phyloP scores from a whole-genome alignment of 2,113 vertebrate species.

The Gavialis gangeticus region DNA sequence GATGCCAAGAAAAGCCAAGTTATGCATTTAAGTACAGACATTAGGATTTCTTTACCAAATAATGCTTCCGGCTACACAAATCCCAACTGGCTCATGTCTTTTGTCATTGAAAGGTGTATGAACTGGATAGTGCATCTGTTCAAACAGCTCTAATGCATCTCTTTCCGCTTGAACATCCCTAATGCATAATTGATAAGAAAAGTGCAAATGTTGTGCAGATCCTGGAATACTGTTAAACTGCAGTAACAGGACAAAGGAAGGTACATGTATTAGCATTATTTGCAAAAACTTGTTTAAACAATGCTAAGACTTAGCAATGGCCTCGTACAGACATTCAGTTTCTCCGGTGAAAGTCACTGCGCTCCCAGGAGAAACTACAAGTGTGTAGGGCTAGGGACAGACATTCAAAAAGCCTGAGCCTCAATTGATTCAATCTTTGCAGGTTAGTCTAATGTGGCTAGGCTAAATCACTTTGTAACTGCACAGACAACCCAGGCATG shows the following conservation, averaged over 20 bases:
- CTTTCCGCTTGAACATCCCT: not conserved
- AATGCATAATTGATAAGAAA: not conserved
- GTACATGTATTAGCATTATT: constrained; percentile 19
- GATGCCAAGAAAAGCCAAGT: not conserved
- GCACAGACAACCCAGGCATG: too few relatives aligned
- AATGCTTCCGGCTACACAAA: not conserved
- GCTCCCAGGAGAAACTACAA: too few relatives aligned
- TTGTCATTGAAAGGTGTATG: constrained; percentile 28
- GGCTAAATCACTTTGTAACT: too few relatives aligned
- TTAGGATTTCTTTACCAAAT: not conserved
- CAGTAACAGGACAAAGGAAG: constrained; percentile 63
- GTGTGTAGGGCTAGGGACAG: too few relatives aligned
- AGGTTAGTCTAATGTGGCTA: too few relatives aligned
- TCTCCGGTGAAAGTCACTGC: too few relatives aligned
- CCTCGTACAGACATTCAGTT: too few relatives aligned
- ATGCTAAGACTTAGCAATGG: not conserved
- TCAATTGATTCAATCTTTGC: too few relatives aligned
- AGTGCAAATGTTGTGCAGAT: constrained; percentile 51
- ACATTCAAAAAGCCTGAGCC: too few relatives aligned
- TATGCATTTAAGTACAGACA: accelerated
- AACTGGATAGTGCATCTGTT: constrained; percentile 31
- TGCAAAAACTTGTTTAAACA: constrained; percentile 61
- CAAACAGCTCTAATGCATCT: not conserved
- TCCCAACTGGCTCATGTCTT: not conserved
- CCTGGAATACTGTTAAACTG: constrained; percentile 70